Base-by-base conservation (phyloP, 1,140 invertebrate genomes). In the Drosophila paulistorum region DNA sequence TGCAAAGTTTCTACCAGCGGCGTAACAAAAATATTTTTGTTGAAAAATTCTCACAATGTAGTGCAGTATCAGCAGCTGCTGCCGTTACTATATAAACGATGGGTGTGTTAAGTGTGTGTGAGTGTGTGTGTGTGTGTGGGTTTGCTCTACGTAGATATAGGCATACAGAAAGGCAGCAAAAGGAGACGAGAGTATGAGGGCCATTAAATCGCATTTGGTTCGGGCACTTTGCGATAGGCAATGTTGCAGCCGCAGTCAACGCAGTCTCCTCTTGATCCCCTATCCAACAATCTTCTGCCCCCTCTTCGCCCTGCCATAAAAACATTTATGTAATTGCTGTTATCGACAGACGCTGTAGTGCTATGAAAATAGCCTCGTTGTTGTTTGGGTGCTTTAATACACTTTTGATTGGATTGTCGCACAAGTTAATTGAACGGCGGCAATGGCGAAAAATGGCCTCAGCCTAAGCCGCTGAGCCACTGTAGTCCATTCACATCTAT, bases 401-500 rank as follows among this genome's bases (percentile, higher is more conserved):
- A 87, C 84, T 89, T 89, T 87, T 87, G 84, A 87, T 87, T 87
- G 84, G 84, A 87, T 89, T 89, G 84, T 90, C 84, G 84, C 85
- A 81, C 84, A 84, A 87, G 84, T 87, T 87, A 87, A 87, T 87
- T 87, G 84, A 90, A 90, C 85, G 68, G 69, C 68, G 45, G 39
- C 65, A 63, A 42, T 39, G 55, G 41, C 30, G n/a, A 58, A 13
- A 14, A 68, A 77, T 48, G 13, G 26, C 41, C 54, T 42, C 39
- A 10, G 54, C 59, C 77, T 74, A 87, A 80, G 84, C 83, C 80
- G 87, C 76, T 83, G 55, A 57, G 54, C 62, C 37, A 33, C 55
- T 71, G 45, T 51, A 51, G 17, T 51, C 45, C 17, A 23, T 23
- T 39, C 68, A 55, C 64, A 30, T 30, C 23, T n/a, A n/a, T n/a